Evolutionary conservation across 2,888 invertebrate genomes (phyloP).

Genomic region (Tupiocoris notatus): DNA sequence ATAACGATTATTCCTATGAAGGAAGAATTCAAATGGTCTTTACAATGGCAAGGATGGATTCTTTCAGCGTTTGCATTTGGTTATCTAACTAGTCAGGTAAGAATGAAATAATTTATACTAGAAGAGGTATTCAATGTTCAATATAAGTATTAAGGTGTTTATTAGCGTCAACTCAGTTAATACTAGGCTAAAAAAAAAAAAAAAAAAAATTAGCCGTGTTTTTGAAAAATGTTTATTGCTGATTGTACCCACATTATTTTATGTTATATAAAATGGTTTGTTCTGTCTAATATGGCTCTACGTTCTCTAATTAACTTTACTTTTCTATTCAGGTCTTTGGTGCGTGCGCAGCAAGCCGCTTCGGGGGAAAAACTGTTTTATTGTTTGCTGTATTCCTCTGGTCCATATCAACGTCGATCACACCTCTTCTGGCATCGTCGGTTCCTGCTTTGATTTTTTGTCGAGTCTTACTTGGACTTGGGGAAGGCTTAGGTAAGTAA

Average conservation of each 20-base stretch:
- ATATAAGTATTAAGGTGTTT: too few relatives aligned
- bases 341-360: conserved; percentile 65
- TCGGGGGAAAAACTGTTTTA: conserved; percentile 68
- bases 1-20: conserved; percentile 74
- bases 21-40: conserved; percentile 67
- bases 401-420: conserved; percentile 70
- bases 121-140: background rate
- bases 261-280: background rate
- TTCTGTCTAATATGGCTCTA: too few relatives aligned
- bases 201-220: too few relatives aligned
- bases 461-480: conserved; percentile 67
- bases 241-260: background rate
- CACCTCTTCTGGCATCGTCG: conserved; percentile 67
- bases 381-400: conserved; percentile 68
- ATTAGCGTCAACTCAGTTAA: too few relatives aligned
- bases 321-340: conserved; percentile 59
- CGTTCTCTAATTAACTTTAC: too few relatives aligned
- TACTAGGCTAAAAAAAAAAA: too few relatives aligned
- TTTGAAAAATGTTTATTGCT: background rate
- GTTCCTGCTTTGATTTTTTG: conserved; percentile 64
- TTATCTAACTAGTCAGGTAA: conserved; percentile 71
- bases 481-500: conserved; percentile 68
- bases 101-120: background rate
- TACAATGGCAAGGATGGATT: conserved; percentile 73
- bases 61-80: conserved; percentile 73